Percentiles rank a stretch among this genome's conserved stretches.
Conservation (phyloP, 2,888 invertebrate species). For the Nowickia ferox region DNA sequence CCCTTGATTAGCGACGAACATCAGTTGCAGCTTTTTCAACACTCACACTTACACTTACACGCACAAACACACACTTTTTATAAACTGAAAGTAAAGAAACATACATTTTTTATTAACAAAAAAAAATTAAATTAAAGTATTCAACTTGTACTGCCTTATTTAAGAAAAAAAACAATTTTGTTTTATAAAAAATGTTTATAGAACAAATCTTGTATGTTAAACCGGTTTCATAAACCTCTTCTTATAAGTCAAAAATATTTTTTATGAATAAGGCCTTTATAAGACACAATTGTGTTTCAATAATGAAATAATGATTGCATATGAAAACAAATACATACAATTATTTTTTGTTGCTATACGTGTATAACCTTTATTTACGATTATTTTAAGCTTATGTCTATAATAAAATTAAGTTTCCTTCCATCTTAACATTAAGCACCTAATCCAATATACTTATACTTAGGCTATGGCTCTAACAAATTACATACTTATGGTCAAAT, state of each 20-base stretch:
- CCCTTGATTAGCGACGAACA: conserved; percentile 2
- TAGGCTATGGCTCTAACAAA: conserved; percentile 5
- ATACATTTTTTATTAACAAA: neutral
- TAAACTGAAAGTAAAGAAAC: conserved; percentile 14
- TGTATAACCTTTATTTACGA: conserved; percentile 51
- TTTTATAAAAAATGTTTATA: no score
- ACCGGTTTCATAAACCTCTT: no score
- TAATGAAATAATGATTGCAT: neutral
- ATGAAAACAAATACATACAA: neutral
- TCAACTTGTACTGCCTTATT: neutral
- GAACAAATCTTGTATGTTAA: no score
- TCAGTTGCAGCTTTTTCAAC: neutral
- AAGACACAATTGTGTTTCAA: no score
- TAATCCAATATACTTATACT: neutral
- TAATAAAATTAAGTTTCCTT: conserved; percentile 54
- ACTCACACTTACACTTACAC: no score
- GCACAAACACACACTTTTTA: neutral
- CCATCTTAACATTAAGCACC: conserved; percentile 14
- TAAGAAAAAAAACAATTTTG: no score
- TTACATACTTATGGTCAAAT: conserved; percentile 65
- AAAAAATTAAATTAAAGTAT: neutral
- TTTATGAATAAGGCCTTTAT: no score
- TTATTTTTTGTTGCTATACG: neutral
- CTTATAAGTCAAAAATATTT: no score
- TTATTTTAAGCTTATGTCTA: conserved; percentile 44